A percentile compares a stretch with the other conserved stretches of the same genome.
These are phyloP conservation scores for Drosophila lowei DNA, from an alignment of 1,140 invertebrate genomes.

Conservation along the genomic window DNA sequence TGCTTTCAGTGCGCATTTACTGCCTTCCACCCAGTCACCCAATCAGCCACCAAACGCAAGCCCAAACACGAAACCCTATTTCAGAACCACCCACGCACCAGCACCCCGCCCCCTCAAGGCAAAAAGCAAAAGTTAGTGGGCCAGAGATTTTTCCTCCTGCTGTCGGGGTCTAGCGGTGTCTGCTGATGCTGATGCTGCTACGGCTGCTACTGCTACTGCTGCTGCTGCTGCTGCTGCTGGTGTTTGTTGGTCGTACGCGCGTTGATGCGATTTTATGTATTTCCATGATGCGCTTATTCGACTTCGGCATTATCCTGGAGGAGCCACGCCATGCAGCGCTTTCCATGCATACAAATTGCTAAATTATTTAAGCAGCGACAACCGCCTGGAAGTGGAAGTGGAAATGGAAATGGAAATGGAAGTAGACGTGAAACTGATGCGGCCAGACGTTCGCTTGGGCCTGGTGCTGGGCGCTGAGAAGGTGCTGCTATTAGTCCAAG, in stretches of 20 bases:
- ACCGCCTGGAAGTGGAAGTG: not conserved
- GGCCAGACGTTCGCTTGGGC: too few species aligned
- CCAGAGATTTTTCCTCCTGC: conserved; percentile 14
- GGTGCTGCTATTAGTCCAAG: conserved; percentile 70
- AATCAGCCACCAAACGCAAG: not conserved
- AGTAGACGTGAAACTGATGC: not conserved
- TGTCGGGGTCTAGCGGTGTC: conserved; percentile 8
- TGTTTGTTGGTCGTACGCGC: conserved; percentile 35
- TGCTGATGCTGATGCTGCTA: not conserved
- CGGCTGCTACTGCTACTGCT: not conserved
- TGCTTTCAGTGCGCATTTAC: conserved; percentile 58
- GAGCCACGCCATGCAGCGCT: conserved; percentile 59
- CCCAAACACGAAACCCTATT: not conserved
- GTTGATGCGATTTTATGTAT: conserved; percentile 79
- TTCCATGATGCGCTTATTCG: conserved; percentile 78
- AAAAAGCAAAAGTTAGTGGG: not conserved
- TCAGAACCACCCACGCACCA: not conserved
- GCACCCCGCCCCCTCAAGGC: not conserved
- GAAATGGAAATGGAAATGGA: not conserved
- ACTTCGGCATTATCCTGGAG: conserved; percentile 67
- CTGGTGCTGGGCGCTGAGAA: not conserved
- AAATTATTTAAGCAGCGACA: conserved; percentile 75
- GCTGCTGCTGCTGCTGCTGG: not conserved
- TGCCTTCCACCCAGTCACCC: conserved; percentile 11
- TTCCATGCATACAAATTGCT: conserved; percentile 81